Percentiles rank a stretch among this genome's conserved stretches.
phyloP scores from a whole-genome alignment of 2,888 invertebrate genomes.

The Parasteatoda lunata region DNA sequence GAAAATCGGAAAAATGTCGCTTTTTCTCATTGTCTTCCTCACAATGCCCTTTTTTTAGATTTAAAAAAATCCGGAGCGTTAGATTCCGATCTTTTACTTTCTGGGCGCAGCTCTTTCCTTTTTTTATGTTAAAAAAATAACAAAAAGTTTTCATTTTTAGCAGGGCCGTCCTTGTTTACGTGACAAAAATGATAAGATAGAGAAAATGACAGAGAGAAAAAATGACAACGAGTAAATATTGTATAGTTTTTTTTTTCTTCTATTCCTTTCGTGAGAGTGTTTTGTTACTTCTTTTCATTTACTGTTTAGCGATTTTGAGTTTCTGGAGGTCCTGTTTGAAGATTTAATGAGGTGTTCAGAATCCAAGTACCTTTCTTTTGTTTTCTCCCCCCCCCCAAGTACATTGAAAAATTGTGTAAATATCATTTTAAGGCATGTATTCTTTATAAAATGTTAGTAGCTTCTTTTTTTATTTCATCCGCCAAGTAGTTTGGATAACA shows the following conservation, averaged over 20 bases:
- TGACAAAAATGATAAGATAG: conserved; percentile 57
- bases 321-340: background rate
- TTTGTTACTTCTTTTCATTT: conserved; percentile 1
- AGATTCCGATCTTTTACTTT: too few relatives aligned
- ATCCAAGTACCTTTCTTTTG: background rate
- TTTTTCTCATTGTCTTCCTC: conserved; percentile 38
- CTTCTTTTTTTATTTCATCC: too few relatives aligned
- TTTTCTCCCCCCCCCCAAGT: background rate
- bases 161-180: conserved; percentile 43
- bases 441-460: too few relatives aligned
- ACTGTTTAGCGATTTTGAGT: background rate
- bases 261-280: background rate
- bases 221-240: conserved; percentile 10
- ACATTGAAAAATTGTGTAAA: background rate
- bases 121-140: too few relatives aligned
- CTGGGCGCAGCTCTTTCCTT: too few relatives aligned
- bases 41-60: conserved; percentile 18
- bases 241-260: too few relatives aligned
- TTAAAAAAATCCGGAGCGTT: too few relatives aligned
- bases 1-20: conserved; percentile 46
- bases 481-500: too few relatives aligned
- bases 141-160: conserved; percentile 48
- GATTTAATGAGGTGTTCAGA: conserved; percentile 3
- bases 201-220: conserved; percentile 28
- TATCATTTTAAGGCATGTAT: too few relatives aligned